A percentile compares a stretch with the other conserved stretches of the same genome.
Evolutionary conservation across 2,797 vertebrate species (phyloP).

Genomic region (Melanogrammus aeglefinus): DNA sequence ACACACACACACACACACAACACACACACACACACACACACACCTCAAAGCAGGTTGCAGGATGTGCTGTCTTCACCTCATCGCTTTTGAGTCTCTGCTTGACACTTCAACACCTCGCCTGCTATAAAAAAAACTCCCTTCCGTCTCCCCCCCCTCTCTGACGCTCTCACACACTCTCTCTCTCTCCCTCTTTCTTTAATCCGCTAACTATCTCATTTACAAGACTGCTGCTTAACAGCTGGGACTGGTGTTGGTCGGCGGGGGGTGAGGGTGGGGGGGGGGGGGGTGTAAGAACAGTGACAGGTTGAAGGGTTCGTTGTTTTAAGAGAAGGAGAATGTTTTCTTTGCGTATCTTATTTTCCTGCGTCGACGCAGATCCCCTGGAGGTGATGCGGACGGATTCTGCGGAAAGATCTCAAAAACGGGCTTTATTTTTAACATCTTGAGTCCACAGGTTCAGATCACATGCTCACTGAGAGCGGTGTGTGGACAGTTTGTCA

Average conservation of each 20-base stretch:
- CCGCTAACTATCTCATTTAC: constrained; percentile 70
- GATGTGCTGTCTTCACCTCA: constrained; percentile 49
- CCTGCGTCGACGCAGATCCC: too few species aligned
- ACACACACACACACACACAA: constrained; percentile 23
- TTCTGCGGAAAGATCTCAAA: too few species aligned
- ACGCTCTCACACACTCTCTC: not conserved
- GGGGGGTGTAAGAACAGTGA: not conserved
- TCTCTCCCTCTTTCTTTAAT: constrained; percentile 41
- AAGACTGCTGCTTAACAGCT: constrained; percentile 54
- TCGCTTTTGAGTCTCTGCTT: constrained; percentile 37
- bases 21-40: constrained; percentile 30
- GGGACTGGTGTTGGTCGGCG: constrained; percentile 17
- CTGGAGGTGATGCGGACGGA: too few species aligned
- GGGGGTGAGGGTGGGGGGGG: constrained; percentile 9
- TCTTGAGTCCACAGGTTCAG: too few species aligned
- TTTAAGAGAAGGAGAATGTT: not conserved
- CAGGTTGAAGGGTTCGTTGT: constrained; percentile 11
- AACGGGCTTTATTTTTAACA: too few species aligned
- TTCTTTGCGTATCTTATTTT: not conserved
- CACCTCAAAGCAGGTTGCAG: constrained; percentile 46
- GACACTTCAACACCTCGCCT: constrained; percentile 70
- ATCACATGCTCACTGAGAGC: too few species aligned
- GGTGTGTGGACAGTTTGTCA: too few species aligned
- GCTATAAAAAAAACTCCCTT: constrained; percentile 61
- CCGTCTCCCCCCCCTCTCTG: too few species aligned